Base-by-base conservation (phyloP, 2,888 invertebrate species). In the Ecdyonurus torrentis region DNA sequence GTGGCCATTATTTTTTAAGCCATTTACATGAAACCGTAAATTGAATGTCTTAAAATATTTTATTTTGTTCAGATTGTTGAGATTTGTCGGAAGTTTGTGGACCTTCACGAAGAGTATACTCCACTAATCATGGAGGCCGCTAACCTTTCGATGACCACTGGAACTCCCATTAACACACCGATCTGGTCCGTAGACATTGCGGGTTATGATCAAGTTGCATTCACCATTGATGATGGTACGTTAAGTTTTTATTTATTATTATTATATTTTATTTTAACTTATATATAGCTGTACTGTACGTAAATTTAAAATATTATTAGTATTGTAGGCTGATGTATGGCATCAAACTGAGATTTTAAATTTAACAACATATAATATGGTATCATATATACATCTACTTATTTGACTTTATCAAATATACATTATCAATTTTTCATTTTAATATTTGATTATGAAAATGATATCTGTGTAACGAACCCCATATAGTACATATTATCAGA, bases 81-180 rank as follows among this genome's bases (percentile, higher is more conserved):
- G 66, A 84, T 90, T 63, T 79, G 84, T 66, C 80, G 75, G 69
- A 80, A 77, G 62, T 86, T 81, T 71, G 82, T 86, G 0, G 75
- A 82, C 0, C 72, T 91, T 0, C 89, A 89, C 69, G 80, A 79
- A 0, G 70, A 76, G 15, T 83, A 83, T 68, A 66, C 72, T 1
- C 79, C 82, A 1, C 75, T 79, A 52, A 84, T 91, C 63, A 76
- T 81, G 67, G 73, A 77, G 2, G 82, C 83, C 0, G 37, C 37
- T 37, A 70, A 81, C 61, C 74, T 78, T 2, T 78, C 84, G 0
- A 79, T 83, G 0, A 67, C 69, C 1, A 76, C 79, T 1, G 89
- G 89, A 15, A 77, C 79, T 1, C 91, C 89, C 0, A 82, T 90
- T 10, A 89, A 89, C 74, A 78, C 86, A 1, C 92, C 92, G 0